Conservation (phyloP, 1,140 invertebrate genomes). For the Araneus ventricosus region DNA sequence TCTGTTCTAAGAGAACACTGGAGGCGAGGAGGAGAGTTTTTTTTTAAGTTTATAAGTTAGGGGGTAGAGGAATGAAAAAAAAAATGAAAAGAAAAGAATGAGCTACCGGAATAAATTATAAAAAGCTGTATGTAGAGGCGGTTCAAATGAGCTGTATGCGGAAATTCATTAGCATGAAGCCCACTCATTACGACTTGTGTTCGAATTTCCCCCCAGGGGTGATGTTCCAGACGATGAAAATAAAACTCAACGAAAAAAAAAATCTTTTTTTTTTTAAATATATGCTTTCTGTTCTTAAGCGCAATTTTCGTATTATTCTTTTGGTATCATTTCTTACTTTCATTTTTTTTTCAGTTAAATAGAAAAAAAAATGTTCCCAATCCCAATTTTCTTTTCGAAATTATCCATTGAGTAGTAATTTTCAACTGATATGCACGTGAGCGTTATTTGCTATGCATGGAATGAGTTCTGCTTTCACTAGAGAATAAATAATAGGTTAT, state of each 20-base stretch:
- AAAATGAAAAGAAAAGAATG: background rate
- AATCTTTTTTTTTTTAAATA: background rate
- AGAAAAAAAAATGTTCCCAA: background rate
- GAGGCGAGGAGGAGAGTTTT: background rate
- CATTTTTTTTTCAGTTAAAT: background rate
- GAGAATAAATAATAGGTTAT: too few relatives aligned
- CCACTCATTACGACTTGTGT: constrained; percentile 62
- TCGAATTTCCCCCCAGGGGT: constrained; percentile 45
- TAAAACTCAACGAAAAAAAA: background rate
- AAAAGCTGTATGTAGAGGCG: constrained; percentile 31
- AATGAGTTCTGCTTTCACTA: too few relatives aligned
- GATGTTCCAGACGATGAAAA: constrained; percentile 12
- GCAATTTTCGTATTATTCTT: background rate
- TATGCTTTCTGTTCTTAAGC: background rate
- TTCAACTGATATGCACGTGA: background rate
- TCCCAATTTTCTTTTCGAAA: background rate
- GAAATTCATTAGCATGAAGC: constrained; percentile 70
- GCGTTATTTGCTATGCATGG: too few relatives aligned
- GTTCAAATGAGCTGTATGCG: constrained; percentile 55
- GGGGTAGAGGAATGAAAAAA: constrained; percentile 28
- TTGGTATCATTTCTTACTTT: background rate
- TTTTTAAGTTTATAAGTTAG: background rate
- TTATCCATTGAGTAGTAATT: background rate
- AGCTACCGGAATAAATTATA: constrained; percentile 58
- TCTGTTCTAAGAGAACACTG: background rate